phyloP scores from a whole-genome alignment of 2,113 vertebrate genomes.

The Furnarius figulus region DNA sequence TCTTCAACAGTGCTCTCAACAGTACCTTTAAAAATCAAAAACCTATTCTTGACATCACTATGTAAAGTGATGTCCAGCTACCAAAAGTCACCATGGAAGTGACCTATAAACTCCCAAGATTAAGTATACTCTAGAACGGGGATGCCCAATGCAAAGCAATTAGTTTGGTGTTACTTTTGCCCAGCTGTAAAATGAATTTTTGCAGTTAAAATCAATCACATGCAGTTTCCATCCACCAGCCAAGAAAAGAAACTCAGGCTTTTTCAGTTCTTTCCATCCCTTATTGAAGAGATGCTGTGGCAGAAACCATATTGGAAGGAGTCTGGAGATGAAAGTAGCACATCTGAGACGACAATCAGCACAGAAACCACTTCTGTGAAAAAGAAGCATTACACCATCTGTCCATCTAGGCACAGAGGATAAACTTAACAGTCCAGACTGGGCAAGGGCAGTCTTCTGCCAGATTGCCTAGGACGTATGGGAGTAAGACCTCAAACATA shows the following conservation, averaged over 20 bases:
- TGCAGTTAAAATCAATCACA: background rate
- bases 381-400: background rate
- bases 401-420: background rate
- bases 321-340: background rate
- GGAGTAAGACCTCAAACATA: background rate
- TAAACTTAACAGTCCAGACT: fast-evolving
- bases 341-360: background rate
- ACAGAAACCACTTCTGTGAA: background rate
- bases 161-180: background rate
- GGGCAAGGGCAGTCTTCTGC: background rate
- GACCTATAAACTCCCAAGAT: background rate
- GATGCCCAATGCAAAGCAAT: background rate
- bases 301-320: background rate
- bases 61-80: background rate
- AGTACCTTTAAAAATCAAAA: background rate
- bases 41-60: background rate
- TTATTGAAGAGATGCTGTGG: background rate
- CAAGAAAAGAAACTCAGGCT: background rate
- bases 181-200: background rate
- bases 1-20: background rate
- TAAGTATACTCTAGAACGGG: background rate
- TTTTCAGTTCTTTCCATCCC: background rate
- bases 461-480: background rate
- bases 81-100: background rate
- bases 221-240: background rate